These are phyloP conservation scores for Phoronis australis DNA, from an alignment of 2,888 invertebrate genomes.

Conservation along the genomic window DNA sequence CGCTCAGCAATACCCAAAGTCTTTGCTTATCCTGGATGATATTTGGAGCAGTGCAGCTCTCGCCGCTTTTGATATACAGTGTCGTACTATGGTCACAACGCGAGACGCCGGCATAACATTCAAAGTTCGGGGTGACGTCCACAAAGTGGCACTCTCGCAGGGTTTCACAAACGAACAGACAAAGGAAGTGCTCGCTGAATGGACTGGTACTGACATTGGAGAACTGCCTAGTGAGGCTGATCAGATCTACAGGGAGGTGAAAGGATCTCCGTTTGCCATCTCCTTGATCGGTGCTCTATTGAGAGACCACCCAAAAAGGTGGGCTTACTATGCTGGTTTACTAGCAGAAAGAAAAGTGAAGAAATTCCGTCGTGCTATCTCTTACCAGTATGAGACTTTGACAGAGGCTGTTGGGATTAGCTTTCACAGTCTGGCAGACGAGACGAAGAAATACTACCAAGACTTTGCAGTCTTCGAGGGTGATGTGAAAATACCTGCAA, in stretches of 20 bases:
- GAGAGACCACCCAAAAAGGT: not conserved
- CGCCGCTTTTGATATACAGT: too few relatives aligned
- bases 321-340: not conserved
- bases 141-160: not conserved
- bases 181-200: not conserved
- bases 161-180: conserved; percentile 1
- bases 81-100: not conserved
- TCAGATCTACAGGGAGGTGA: not conserved
- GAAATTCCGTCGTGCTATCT: not conserved
- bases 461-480: too few relatives aligned
- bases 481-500: too few relatives aligned
- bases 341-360: not conserved
- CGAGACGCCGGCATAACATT: not conserved
- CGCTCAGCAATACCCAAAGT: too few relatives aligned
- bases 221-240: not conserved
- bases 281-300: not conserved
- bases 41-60: too few relatives aligned
- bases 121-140: not conserved
- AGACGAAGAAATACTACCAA: not conserved
- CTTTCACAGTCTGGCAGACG: not conserved
- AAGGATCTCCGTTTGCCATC: not conserved
- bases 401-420: conserved; percentile 1
- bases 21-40: too few relatives aligned
- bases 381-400: not conserved
- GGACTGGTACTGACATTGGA: not conserved